Base-by-base conservation (phyloP, 2,888 invertebrate genomes). In the Lampropteryx suffumata region DNA sequence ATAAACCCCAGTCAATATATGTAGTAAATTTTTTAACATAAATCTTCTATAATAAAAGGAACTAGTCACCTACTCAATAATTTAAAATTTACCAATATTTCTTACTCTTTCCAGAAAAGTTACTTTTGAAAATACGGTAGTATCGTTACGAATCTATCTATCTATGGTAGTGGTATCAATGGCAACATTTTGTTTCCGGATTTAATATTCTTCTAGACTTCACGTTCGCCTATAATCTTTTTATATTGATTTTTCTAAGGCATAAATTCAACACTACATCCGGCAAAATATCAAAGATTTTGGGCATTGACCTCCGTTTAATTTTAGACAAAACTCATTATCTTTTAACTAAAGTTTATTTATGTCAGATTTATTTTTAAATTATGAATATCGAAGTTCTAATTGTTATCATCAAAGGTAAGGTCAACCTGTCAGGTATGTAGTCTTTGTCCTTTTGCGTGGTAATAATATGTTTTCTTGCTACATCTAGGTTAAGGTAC, bases 361-460 rank as follows among this genome's bases (percentile, higher is more conserved):
- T 13, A 3, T 29, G 7, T 44, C n/a, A 2, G 11, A 11, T 12
- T 32, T 32, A 32, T 12, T 32, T 30, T 10, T 37, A 29, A 34
- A 27, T 34, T 10, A 11, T 9, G 3, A 36, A n/a, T 17, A 39
- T 46, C 9, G 6, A 29, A 41, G 3, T 24, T 14, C 30, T 33
- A 43, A 48, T 43, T 43, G 41, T 46, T 52, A 44, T 11, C 36
- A 49, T 41, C 53, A n/a, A 47, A 50, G 50, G 27, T 59, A 64
- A 73, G 72, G 71, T 62, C 67, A 56, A 44, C 60, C 6, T 44
- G 50, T 52, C 47, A 49, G 14, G 37, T 49, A 39, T 57, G 27
- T 40, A 63, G 58, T 57, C 14, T 69, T 51, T 58, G 66, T 71
- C 77, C 74, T 76, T 72, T 66, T 50, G 29, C 26, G 40, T 50